Evolutionary conservation across 2,888 invertebrate species (phyloP), one percentile per base, ranked within the genome.

Genomic region (Anarsia innoxiella): DNA sequence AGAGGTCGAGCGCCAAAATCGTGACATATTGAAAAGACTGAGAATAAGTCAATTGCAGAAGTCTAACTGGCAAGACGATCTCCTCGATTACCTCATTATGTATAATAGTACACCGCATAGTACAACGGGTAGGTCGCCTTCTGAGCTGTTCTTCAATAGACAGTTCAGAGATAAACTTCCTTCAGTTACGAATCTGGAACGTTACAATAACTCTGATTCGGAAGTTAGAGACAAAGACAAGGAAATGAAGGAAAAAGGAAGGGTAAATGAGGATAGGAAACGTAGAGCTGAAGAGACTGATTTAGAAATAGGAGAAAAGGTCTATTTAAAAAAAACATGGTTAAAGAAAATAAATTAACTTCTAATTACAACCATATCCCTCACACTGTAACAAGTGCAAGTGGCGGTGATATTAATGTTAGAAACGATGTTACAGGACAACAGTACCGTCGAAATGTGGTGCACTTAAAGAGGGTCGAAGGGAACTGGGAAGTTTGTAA

Each of bases 181-280:
- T n/a, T 14, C 15, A 2, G 14, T n/a, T 27, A 26, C 31, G 27
- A 27, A 39, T 28, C 10, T 32, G 12, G 36, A 44, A 16, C 31
- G 19, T 9, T 4, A 40, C 13, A 40, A 12, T 4, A 45, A 53
- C 16, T 2, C 8, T 5, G 53, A 54, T 8, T 19, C 45, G 6
- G 46, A 43, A 36, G 53, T 54, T 25, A 45, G 10, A 23, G 52
- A 54, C 12, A 43, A 36, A 12, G 31, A 40, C 37, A 19, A 12
- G 13, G n/a, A n/a, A n/a, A n/a, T n/a, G n/a, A 56, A 56, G 31
- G n/a, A 45, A 46, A 25, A 46, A 45, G 33, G 48, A 46, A 27
- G 49, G 38, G 27, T 37, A 40, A 23, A 44, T 16, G 36, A 37
- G 36, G 45, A 49, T 23, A 40, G 13, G 26, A 46, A 40, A 36